Percentiles rank a stretch among this genome's conserved stretches.
These are phyloP conservation scores for Elegia similella DNA, from an alignment of 2,888 invertebrate species.

Conservation along the genomic window DNA sequence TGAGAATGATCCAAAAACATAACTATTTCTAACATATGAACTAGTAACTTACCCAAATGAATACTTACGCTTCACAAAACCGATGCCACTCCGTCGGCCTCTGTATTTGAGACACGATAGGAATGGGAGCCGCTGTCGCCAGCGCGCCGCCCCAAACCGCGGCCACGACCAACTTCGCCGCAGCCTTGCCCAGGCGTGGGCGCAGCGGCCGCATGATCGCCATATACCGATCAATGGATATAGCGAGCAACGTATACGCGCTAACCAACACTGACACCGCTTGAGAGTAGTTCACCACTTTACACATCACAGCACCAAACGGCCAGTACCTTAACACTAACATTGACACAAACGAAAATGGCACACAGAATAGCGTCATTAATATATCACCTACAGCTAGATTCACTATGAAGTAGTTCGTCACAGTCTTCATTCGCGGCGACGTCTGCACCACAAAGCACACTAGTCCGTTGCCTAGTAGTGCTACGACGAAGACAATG, in stretches of 20 bases:
- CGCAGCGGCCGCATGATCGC: constrained; percentile 94
- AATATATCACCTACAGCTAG: constrained; percentile 94
- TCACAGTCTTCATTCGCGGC: constrained; percentile 94
- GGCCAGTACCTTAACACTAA: constrained; percentile 93
- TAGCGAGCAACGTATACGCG: constrained; percentile 94
- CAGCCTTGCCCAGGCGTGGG: constrained; percentile 88
- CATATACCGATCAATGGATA: constrained; percentile 94
- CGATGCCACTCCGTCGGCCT: constrained; percentile 84
- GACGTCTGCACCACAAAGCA: constrained; percentile 93
- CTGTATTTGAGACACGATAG: constrained; percentile 85
- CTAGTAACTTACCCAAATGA: background rate
- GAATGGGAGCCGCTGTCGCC: constrained; percentile 90
- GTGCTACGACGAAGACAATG: constrained; percentile 85
- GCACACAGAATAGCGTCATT: constrained; percentile 95
- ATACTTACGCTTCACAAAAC: constrained; percentile 84
- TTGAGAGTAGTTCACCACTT: constrained; percentile 91
- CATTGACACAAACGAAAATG: constrained; percentile 92
- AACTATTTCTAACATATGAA: too few species aligned
- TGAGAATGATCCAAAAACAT: too few species aligned
- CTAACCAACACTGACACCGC: constrained; percentile 91
- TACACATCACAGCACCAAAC: constrained; percentile 91
- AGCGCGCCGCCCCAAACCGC: constrained; percentile 89
- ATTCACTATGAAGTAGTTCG: constrained; percentile 95
- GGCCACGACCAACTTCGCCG: constrained; percentile 85
- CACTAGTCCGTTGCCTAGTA: constrained; percentile 89